These are phyloP conservation scores for Callipepla squamata DNA, from an alignment of 2,113 vertebrate genomes.

Conservation along the genomic window DNA sequence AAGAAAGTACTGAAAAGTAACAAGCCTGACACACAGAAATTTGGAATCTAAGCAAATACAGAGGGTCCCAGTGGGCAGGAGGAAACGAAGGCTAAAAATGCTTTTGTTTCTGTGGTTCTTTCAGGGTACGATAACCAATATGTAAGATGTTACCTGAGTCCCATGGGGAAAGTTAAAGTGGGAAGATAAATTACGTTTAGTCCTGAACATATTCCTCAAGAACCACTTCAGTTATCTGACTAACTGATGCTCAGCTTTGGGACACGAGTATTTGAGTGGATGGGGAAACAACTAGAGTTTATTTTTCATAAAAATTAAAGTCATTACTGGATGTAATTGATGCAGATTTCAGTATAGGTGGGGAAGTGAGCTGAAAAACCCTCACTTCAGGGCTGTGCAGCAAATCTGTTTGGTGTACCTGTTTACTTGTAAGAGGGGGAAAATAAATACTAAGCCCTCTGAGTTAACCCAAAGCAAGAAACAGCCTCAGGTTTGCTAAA, in stretches of 20 bases:
- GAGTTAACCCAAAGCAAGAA: not conserved
- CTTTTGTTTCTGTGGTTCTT: not conserved
- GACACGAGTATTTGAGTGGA: not conserved
- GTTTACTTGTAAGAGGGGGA: not conserved
- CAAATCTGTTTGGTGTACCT: not conserved
- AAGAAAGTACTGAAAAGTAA: not conserved
- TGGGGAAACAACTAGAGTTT: not conserved
- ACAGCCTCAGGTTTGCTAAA: not conserved
- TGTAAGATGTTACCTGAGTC: not conserved
- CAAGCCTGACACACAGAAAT: not conserved
- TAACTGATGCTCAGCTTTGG: not conserved
- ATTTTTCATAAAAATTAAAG: not conserved
- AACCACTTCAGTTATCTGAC: not conserved
- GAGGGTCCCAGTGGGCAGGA: not conserved
- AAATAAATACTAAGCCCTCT: not conserved
- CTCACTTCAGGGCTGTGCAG: not conserved
- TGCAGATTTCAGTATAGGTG: rapidly evolving
- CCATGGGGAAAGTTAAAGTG: not conserved
- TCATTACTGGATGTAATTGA: not conserved
- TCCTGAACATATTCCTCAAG: not conserved
- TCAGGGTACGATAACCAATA: not conserved
- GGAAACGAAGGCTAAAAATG: not conserved
- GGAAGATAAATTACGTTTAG: not conserved
- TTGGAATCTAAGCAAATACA: not conserved
- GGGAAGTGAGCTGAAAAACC: not conserved